Conservation (phyloP, 2,113 vertebrate genomes). For the Seriola rivoliana region DNA sequence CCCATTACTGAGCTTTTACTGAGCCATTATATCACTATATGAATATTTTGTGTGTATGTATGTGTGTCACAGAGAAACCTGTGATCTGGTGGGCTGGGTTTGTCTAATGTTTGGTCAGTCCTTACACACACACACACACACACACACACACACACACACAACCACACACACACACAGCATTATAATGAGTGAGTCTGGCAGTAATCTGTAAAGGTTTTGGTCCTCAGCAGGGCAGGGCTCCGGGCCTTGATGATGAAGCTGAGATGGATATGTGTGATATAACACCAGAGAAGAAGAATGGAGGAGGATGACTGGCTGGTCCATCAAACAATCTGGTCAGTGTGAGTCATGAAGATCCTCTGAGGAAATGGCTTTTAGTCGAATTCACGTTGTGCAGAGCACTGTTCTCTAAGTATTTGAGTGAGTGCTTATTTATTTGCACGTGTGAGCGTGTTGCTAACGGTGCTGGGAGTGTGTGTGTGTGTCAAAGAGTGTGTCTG, state of each 20-base stretch:
- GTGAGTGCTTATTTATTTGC: slow-evolving; percentile 24
- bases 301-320: slow-evolving; percentile 13
- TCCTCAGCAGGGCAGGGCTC: slow-evolving; percentile 47
- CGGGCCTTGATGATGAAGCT: slow-evolving; percentile 30
- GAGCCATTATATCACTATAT: slow-evolving; percentile 16
- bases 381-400: background rate
- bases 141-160: slow-evolving; percentile 37
- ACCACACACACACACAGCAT: slow-evolving; percentile 28
- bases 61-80: slow-evolving; percentile 19
- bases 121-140: slow-evolving; percentile 43
- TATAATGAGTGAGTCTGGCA: slow-evolving; percentile 48
- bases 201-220: slow-evolving; percentile 47
- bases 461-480: background rate
- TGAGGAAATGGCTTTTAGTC: background rate
- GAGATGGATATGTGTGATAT: slow-evolving; percentile 38
- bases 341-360: slow-evolving; percentile 4
- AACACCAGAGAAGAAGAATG: slow-evolving; percentile 40
- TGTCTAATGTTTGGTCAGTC: slow-evolving; percentile 50
- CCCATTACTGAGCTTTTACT: background rate
- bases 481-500: slow-evolving; percentile 14
- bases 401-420: slow-evolving; percentile 6
- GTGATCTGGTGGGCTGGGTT: slow-evolving; percentile 49
- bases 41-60: slow-evolving; percentile 35
- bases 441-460: slow-evolving; percentile 31
- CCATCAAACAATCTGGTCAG: slow-evolving; percentile 26